Evolutionary conservation across 2,888 invertebrate species (phyloP).

Genomic region (Drosophila neonasuta): DNA sequence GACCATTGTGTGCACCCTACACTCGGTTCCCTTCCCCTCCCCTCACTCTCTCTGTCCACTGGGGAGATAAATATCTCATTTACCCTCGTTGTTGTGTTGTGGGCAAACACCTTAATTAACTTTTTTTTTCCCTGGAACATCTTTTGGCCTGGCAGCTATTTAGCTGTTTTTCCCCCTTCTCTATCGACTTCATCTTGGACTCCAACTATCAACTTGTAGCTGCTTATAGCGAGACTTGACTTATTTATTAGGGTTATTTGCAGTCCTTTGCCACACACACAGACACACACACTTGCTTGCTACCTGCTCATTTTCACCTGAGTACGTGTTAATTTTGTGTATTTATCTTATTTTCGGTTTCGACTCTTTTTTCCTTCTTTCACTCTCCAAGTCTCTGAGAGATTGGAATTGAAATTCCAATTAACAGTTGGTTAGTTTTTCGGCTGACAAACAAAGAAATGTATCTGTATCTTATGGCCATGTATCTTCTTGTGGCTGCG

Average conservation of each 20-base stretch:
- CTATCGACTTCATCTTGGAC: not conserved
- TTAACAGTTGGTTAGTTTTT: constrained; percentile 54
- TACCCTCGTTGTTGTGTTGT: constrained; percentile 58
- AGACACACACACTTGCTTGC: constrained; percentile 25
- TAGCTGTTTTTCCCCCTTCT: constrained; percentile 11
- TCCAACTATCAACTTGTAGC: constrained; percentile 50
- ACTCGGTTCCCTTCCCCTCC: not conserved
- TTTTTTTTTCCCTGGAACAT: constrained; percentile 60
- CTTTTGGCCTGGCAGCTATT: constrained; percentile 32
- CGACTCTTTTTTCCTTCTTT: constrained; percentile 27
- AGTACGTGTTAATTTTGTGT: constrained; percentile 75
- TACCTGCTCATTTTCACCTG: constrained; percentile 74
- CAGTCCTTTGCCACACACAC: constrained; percentile 47
- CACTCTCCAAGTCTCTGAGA: constrained; percentile 46
- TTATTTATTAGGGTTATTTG: constrained; percentile 76
- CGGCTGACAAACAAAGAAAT: constrained; percentile 22
- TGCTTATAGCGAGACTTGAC: constrained; percentile 53
- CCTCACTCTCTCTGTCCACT: constrained; percentile 35
- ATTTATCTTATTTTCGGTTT: constrained; percentile 59
- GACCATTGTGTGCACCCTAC: constrained; percentile 2
- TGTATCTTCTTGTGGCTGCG: constrained; percentile 36
- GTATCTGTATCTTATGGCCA: constrained; percentile 19
- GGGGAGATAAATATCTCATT: constrained; percentile 72
- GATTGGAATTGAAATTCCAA: constrained; percentile 66
- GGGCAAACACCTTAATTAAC: constrained; percentile 78